phyloP scores from a whole-genome alignment of 1,140 invertebrate genomes.

The Littorina saxatilis region DNA sequence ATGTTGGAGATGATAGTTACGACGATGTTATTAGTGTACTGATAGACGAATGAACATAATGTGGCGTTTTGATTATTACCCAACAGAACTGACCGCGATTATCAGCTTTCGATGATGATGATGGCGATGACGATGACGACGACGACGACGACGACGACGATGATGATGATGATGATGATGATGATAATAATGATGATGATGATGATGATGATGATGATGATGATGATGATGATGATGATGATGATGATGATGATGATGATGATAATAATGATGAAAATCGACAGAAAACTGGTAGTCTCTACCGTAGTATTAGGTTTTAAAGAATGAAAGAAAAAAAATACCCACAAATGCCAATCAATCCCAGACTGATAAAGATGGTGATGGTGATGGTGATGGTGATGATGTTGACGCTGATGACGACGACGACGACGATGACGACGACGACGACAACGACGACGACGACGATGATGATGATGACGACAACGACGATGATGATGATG shows the following conservation, averaged over 20 bases:
- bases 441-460: not conserved
- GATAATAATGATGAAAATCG: slow-evolving; percentile 1
- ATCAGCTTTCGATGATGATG: too few species aligned
- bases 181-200: slow-evolving; percentile 12
- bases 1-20: too few species aligned
- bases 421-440: not conserved
- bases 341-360: not conserved
- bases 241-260: slow-evolving; percentile 10
- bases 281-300: too few species aligned
- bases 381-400: too few species aligned
- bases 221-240: slow-evolving; percentile 10
- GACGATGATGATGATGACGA: slow-evolving; percentile 9
- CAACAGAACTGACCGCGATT: too few species aligned
- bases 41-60: too few species aligned
- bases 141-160: too few species aligned
- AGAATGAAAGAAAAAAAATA: not conserved
- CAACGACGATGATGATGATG: not conserved
- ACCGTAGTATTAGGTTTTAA: too few species aligned
- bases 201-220: slow-evolving; percentile 11
- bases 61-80: too few species aligned
- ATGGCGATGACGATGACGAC: too few species aligned
- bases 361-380: not conserved
- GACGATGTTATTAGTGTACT: too few species aligned
- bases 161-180: slow-evolving; percentile 11
- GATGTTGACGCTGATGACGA: too few species aligned